Evolutionary conservation across 2,888 invertebrate species (phyloP), one percentile per base, ranked within the genome.

Genomic region (Plagodis pulveraria): DNA sequence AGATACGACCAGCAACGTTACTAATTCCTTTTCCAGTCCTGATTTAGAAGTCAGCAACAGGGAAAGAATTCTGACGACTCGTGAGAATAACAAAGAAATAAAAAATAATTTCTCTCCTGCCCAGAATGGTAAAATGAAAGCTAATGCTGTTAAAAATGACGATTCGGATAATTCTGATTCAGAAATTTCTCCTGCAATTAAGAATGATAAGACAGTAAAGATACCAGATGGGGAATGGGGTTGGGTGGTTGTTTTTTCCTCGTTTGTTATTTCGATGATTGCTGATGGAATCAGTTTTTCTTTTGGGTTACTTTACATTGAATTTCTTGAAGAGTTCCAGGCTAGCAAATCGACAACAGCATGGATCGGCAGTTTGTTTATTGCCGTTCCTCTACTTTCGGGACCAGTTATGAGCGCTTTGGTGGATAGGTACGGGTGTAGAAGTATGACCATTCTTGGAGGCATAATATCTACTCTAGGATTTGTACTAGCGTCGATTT

Each of bases 231-330:
- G 97, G 0, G 97, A 96, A 2, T 97, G 96, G 96, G 97, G 97
- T 7, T 98, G 98, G 98, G 93, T 97, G 22, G 96, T 99, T 0
- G 98, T 99, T 0, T 84, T 96, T 42, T 96, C 98, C 5, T 97
- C 98, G 0, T 95, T 99, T 68, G 82, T 97, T 44, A 95, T 98
- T 58, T 98, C 98, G 22, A 95, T 98, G 90, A 96, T 99, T 50
- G 97, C 98, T 42, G 99, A 99, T 84, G 99, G 99, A 0, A 95
- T 98, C 57, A 97, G 97, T 51, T 98, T 98, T 83, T 97, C 98
- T 0, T 98, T 98, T 82, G 99, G 99, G 0, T 91, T 98, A 12
- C 93, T 99, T 7, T 98, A 96, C 78, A 96, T 96, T 0, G 96
- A 98, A 75, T 96, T 98, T 73, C 89, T 97, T 47, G 93, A 95